Percentiles rank a stretch among this genome's conserved stretches.
phyloP scores from a whole-genome alignment of 2,797 vertebrate genomes.

The Acrocephalus scirpaceus region DNA sequence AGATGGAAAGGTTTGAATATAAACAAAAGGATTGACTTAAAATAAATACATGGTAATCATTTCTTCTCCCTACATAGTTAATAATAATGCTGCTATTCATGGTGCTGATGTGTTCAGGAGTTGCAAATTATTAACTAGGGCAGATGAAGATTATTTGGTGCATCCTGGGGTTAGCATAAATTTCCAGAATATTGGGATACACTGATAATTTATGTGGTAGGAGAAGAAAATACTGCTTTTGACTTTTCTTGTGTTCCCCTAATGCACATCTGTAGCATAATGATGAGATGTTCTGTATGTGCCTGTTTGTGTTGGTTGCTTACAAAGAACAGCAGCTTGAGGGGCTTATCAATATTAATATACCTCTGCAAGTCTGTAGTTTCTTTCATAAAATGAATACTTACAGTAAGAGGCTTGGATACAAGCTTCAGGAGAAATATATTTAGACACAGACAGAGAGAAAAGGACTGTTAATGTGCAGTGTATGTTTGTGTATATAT shows the following conservation, averaged over 20 bases:
- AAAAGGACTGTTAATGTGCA: background rate
- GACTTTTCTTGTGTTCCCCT: background rate
- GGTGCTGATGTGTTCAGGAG: background rate
- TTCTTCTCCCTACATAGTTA: background rate
- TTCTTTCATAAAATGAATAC: background rate
- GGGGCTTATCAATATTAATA: background rate
- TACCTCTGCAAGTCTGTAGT: background rate
- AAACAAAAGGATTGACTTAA: background rate
- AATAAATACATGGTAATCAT: background rate
- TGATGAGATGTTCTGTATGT: background rate
- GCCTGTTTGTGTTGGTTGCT: background rate
- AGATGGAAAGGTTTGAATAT: background rate
- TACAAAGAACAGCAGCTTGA: background rate
- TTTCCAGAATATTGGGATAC: background rate
- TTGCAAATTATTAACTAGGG: background rate
- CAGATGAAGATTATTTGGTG: background rate
- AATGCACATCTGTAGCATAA: background rate
- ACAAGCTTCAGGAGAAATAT: background rate
- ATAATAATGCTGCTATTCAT: background rate
- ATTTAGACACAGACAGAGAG: background rate
- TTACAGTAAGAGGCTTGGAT: background rate
- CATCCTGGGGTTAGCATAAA: background rate
- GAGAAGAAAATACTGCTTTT: background rate
- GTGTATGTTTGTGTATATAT: background rate
- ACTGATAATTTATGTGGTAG: background rate